Conservation (phyloP, 2,888 invertebrate species). For the Dioctria rufipes region DNA sequence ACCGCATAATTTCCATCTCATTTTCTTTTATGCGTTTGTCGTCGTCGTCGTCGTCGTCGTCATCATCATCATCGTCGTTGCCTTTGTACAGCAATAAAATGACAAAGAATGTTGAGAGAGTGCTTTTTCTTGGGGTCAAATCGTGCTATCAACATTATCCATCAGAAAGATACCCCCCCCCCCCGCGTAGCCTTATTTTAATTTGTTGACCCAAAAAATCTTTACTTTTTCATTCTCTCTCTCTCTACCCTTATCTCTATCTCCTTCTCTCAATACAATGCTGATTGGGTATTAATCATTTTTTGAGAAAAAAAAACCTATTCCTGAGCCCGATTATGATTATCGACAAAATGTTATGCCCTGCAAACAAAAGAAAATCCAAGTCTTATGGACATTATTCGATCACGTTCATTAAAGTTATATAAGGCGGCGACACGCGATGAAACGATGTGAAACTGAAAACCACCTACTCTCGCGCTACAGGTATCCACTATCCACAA, state of each 20-base stretch:
- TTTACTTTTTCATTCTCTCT: background rate
- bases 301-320: no score
- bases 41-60: background rate
- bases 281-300: no score
- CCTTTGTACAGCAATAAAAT: no score
- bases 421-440: constrained; percentile 16
- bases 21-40: constrained; percentile 11
- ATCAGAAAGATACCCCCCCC: constrained; percentile 2
- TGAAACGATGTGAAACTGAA: constrained; percentile 27
- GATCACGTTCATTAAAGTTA: background rate
- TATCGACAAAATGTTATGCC: no score
- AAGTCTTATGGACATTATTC: no score
- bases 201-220: constrained; percentile 39
- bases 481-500: background rate
- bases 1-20: constrained; percentile 34
- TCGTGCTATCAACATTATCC: constrained; percentile 22
- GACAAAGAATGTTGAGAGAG: constrained; percentile 28
- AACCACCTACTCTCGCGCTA: constrained; percentile 18
- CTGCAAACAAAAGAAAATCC: no score
- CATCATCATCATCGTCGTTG: background rate
- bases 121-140: constrained; percentile 40
- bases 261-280: no score
- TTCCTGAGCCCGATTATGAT: no score
- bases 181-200: constrained; percentile 22
- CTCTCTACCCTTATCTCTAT: background rate